Conservation (phyloP, 2,113 vertebrate species). For the Tachuris rubrigastra region DNA sequence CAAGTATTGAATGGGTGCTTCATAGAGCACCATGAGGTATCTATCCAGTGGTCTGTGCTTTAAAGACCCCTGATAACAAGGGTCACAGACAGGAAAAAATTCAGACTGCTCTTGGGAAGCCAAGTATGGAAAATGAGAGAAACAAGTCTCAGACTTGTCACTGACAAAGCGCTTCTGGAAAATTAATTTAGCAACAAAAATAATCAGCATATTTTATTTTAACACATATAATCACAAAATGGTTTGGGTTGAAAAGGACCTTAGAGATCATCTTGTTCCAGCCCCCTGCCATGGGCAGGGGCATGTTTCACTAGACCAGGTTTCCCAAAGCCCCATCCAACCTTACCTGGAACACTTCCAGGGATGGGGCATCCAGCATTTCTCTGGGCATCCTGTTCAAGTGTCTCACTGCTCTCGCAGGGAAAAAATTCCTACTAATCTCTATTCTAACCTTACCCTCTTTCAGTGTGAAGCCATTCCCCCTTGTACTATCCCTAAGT, state of each 20-base stretch:
- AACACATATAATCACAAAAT: background rate
- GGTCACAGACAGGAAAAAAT: background rate
- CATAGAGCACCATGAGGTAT: fast-evolving
- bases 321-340: background rate
- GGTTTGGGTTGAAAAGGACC: background rate
- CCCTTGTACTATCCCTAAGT: background rate
- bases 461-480: background rate
- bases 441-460: background rate
- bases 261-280: background rate
- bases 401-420: background rate
- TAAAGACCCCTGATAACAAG: background rate
- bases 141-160: background rate
- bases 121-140: background rate
- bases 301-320: background rate
- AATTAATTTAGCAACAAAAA: background rate
- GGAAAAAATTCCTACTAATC: background rate
- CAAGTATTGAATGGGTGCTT: background rate
- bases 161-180: background rate
- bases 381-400: background rate
- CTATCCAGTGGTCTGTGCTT: fast-evolving
- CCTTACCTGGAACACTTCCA: background rate
- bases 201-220: background rate
- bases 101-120: fast-evolving
- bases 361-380: fast-evolving
- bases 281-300: background rate